Conservation (phyloP, 2,888 invertebrate species). For the Unio pictorum region DNA sequence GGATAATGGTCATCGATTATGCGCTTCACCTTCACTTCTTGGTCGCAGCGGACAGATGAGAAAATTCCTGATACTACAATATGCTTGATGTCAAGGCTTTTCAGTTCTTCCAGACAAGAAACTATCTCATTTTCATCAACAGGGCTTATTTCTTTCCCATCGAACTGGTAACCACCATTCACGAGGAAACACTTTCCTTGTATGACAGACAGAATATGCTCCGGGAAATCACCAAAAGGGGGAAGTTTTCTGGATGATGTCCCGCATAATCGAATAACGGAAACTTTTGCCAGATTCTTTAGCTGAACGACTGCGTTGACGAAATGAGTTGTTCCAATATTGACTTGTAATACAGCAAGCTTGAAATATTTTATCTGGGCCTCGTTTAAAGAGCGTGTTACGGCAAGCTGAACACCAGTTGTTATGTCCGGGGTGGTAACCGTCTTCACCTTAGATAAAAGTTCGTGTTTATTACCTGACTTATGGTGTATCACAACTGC, state of each 20-base stretch:
- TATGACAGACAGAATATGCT: constrained; percentile 39
- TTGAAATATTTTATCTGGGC: constrained; percentile 14
- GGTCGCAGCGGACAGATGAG: constrained; percentile 54
- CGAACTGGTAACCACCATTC: constrained; percentile 62
- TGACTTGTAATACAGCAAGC: constrained; percentile 46
- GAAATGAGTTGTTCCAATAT: constrained; percentile 69
- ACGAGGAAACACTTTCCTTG: constrained; percentile 43
- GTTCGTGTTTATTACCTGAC: constrained; percentile 11
- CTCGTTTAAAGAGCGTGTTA: constrained; percentile 27
- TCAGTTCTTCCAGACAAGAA: constrained; percentile 30
- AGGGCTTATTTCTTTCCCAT: constrained; percentile 53
- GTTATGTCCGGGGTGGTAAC: constrained; percentile 62
- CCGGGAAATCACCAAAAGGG: constrained; percentile 63
- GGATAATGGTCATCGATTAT: constrained; percentile 45
- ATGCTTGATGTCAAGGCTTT: constrained; percentile 38
- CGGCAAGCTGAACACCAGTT: constrained; percentile 43
- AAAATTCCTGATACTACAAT: constrained; percentile 64
- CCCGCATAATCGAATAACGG: constrained; percentile 63
- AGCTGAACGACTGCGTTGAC: constrained; percentile 67
- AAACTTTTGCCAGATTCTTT: constrained; percentile 53
- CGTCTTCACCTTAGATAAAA: constrained; percentile 55
- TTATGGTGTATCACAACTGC: constrained; percentile 51
- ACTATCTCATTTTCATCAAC: constrained; percentile 52
- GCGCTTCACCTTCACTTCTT: constrained; percentile 48
- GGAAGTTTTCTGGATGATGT: constrained; percentile 54